Percentiles rank a stretch among this genome's conserved stretches.
These are phyloP conservation scores for Periphyllus acericola DNA, from an alignment of 2,888 invertebrate species.

Conservation along the genomic window DNA sequence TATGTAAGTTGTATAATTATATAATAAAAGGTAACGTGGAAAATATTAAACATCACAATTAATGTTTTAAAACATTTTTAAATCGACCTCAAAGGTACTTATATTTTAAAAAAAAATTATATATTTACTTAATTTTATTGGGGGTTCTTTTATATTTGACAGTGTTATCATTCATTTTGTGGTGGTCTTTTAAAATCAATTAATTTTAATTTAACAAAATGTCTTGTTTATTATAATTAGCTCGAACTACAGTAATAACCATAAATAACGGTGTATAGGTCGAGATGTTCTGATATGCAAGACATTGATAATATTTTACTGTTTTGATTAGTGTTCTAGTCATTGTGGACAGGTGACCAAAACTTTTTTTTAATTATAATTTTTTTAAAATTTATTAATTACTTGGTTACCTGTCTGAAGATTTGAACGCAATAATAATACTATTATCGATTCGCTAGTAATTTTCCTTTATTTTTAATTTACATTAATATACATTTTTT, in stretches of 20 bases:
- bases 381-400: not conserved
- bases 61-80: conserved; percentile 39
- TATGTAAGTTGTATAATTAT: conserved; percentile 48
- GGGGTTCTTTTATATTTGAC: conserved; percentile 9
- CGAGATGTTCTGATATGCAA: conserved; percentile 3
- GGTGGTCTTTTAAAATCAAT: conserved; percentile 11
- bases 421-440: conserved; percentile 11
- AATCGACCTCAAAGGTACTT: conserved; percentile 50
- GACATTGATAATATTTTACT: not conserved
- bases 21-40: conserved; percentile 60
- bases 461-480: conserved; percentile 12
- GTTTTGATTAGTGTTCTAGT: not conserved
- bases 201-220: not conserved
- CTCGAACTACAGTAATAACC: too few relatives aligned
- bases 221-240: not conserved
- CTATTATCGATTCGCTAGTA: not conserved
- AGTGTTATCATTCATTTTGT: conserved; percentile 35
- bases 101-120: conserved; percentile 28
- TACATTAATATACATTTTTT: not conserved
- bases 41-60: conserved; percentile 59
- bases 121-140: conserved; percentile 6
- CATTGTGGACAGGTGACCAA: not conserved
- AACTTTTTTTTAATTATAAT: not conserved
- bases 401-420: not conserved
- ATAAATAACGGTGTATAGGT: not conserved